Evolutionary conservation across 2,113 vertebrate species (phyloP).

Genomic region (Delphinus delphis): DNA sequence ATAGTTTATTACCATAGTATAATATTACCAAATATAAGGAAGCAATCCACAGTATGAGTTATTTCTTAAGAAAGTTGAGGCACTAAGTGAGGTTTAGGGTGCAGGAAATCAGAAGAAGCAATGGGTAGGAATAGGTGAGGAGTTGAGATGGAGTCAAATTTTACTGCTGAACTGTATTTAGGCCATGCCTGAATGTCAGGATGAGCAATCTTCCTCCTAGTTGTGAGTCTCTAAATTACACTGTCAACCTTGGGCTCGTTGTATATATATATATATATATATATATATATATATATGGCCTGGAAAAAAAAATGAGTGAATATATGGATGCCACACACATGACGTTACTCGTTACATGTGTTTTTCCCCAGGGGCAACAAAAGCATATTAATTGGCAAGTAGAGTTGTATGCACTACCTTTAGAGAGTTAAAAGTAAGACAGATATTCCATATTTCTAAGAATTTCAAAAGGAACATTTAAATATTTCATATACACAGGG

Average conservation of each 20-base stretch:
- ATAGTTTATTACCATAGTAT: not conserved
- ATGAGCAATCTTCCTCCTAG: not conserved
- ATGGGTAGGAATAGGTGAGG: not conserved
- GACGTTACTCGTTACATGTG: too few relatives aligned
- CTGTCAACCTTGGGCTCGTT: not conserved
- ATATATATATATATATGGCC: not conserved
- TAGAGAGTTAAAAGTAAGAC: not conserved
- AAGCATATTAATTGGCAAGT: not conserved
- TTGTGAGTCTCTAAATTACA: not conserved
- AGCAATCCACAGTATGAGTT: not conserved
- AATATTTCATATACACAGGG: not conserved
- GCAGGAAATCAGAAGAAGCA: not conserved
- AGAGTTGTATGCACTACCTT: not conserved
- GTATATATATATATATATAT: too few relatives aligned
- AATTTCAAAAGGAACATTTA: not conserved
- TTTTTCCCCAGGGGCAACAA: not conserved
- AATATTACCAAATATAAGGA: not conserved
- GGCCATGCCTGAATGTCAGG: not conserved
- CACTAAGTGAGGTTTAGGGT: not conserved
- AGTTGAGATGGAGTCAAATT: not conserved
- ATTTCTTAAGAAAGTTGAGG: not conserved
- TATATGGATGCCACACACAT: too few relatives aligned
- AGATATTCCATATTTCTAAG: not conserved
- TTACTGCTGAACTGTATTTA: not conserved
- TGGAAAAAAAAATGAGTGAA: not conserved